Evolutionary conservation across 2,888 invertebrate genomes (phyloP).

Genomic region (Morpho helenor): DNA sequence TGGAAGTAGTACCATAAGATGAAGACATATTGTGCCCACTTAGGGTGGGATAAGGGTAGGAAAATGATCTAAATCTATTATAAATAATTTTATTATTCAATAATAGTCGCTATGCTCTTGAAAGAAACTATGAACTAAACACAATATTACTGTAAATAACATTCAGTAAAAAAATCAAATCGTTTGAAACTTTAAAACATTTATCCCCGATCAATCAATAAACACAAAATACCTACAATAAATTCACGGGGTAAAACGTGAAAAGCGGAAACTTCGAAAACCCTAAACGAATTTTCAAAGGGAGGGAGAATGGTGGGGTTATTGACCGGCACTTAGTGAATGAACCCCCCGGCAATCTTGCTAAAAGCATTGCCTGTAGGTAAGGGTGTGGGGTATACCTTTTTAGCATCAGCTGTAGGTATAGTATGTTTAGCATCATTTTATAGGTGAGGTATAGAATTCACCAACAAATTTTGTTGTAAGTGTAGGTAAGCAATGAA

Average conservation of each 20-base stretch:
- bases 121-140: too few species aligned
- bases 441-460: constrained; percentile 14
- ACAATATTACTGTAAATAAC: too few species aligned
- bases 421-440: constrained; percentile 6
- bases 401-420: constrained; percentile 11
- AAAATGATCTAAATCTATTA: too few species aligned
- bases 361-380: constrained; percentile 58
- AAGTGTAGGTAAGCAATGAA: neutral
- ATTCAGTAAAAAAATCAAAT: too few species aligned
- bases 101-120: too few species aligned
- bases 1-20: too few species aligned
- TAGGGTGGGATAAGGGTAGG: too few species aligned
- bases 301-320: constrained; percentile 36
- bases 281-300: constrained; percentile 48
- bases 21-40: too few species aligned
- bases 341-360: constrained; percentile 51
- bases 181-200: neutral
- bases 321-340: constrained; percentile 52
- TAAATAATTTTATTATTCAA: too few species aligned
- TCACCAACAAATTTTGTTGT: constrained; percentile 3
- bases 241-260: constrained; percentile 15
- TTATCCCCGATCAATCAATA: constrained; percentile 4
- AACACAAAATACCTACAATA: constrained; percentile 9
- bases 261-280: constrained; percentile 34
- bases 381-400: constrained; percentile 17